Evolutionary conservation across 2,888 invertebrate genomes (phyloP).

Genomic region (Drosophila mulleri): DNA sequence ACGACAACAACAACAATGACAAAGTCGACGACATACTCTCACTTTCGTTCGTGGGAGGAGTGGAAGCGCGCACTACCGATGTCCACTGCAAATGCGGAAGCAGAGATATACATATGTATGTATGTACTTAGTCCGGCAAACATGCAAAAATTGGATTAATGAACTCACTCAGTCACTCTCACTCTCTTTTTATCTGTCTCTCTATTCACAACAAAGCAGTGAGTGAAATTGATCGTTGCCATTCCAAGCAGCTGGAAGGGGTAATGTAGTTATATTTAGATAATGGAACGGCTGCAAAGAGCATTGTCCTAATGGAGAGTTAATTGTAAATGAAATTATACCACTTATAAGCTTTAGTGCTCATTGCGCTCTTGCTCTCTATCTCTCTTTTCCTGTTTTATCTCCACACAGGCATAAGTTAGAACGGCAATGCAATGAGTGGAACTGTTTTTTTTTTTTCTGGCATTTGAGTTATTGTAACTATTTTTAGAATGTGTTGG

Average conservation of each 20-base stretch:
- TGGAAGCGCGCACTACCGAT: conserved; percentile 28
- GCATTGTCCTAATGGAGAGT: not conserved
- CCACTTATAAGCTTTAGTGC: not conserved
- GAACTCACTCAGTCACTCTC: conserved; percentile 52
- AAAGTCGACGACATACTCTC: conserved; percentile 48
- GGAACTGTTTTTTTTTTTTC: not conserved
- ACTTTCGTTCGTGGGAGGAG: conserved; percentile 59
- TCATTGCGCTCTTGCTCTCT: not conserved
- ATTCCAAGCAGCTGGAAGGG: conserved; percentile 65
- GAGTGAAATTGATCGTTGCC: conserved; percentile 30
- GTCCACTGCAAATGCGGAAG: conserved; percentile 69
- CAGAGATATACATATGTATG: too few species aligned
- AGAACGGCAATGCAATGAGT: not conserved
- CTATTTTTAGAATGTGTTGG: not conserved
- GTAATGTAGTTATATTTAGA: conserved; percentile 63
- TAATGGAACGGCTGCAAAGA: conserved; percentile 9
- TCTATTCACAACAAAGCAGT: conserved; percentile 12
- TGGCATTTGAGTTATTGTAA: not conserved
- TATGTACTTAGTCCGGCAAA: conserved; percentile 17
- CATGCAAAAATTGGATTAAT: conserved; percentile 67
- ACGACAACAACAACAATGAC: conserved; percentile 3
- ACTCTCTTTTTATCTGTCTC: conserved; percentile 3
- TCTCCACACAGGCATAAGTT: not conserved
- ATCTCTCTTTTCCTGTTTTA: not conserved
- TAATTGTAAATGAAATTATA: conserved; percentile 5